Percentiles rank a stretch among this genome's conserved stretches.
phyloP scores from a whole-genome alignment of 2,797 vertebrate species.

The Sitta carolinensis region DNA sequence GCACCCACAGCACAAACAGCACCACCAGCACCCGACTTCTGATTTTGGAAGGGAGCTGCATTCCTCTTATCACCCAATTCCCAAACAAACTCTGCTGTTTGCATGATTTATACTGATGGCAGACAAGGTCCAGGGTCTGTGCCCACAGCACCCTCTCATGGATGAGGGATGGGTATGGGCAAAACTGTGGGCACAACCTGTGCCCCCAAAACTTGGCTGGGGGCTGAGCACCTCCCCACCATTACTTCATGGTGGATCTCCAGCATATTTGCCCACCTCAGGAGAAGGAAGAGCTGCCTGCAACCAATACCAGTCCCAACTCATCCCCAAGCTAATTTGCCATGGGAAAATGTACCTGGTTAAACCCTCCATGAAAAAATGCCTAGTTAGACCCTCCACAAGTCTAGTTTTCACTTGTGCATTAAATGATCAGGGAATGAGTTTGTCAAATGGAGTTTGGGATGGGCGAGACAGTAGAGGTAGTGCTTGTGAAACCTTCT shows the following conservation, averaged over 20 bases:
- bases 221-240: not conserved
- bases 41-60: not conserved
- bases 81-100: not conserved
- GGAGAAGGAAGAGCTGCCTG: not conserved
- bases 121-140: not conserved
- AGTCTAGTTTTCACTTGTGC: not conserved
- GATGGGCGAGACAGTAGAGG: not conserved
- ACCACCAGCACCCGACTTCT: not conserved
- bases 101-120: not conserved
- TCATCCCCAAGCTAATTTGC: not conserved
- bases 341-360: not conserved
- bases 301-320: not conserved
- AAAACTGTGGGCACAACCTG: not conserved
- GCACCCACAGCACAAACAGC: not conserved
- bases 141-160: accelerated
- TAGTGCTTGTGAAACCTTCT: not conserved
- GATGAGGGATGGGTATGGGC: not conserved
- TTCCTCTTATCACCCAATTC: not conserved
- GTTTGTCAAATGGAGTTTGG: not conserved
- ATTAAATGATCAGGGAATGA: not conserved
- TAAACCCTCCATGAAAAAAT: not conserved
- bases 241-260: accelerated
- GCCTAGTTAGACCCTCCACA: not conserved
- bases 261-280: accelerated
- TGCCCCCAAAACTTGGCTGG: not conserved